Evolutionary conservation across 2,797 vertebrate species (phyloP).

Genomic region (Semaprochilodus insignis): DNA sequence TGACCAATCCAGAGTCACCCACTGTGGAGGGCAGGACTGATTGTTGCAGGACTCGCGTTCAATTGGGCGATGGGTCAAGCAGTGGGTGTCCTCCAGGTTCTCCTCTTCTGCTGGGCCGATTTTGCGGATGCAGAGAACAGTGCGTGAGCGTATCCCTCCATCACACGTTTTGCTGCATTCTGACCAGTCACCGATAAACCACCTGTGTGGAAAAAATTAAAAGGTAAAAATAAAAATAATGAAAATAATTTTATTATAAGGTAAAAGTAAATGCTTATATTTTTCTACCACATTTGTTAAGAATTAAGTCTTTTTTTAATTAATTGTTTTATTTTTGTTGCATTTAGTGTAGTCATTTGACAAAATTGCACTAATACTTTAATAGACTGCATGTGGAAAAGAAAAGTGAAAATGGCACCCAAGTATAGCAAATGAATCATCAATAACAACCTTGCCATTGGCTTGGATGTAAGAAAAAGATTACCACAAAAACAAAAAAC

Average conservation of each 20-base stretch:
- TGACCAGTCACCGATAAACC: slow-evolving; percentile 98
- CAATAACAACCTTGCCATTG: slow-evolving; percentile 23
- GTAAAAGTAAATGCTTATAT: too few relatives aligned
- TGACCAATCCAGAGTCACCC: slow-evolving; percentile 97
- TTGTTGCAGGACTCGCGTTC: slow-evolving; percentile 96
- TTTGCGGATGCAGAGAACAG: slow-evolving; percentile 92
- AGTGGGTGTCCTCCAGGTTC: slow-evolving; percentile 89
- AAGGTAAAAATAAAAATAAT: too few relatives aligned
- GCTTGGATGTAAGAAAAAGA: slow-evolving; percentile 17
- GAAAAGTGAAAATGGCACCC: too few relatives aligned
- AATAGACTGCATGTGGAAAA: not conserved
- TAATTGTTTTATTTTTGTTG: not conserved
- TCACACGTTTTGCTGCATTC: slow-evolving; percentile 97
- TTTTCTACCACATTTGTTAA: too few relatives aligned
- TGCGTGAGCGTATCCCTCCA: slow-evolving; percentile 88
- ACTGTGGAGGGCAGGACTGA: slow-evolving; percentile 96
- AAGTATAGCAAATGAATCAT: not conserved
- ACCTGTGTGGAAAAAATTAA: slow-evolving; percentile 74
- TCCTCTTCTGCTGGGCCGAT: slow-evolving; percentile 93
- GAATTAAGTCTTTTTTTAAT: too few relatives aligned
- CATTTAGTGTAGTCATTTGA: not conserved
- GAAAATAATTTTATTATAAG: not conserved
- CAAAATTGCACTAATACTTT: not conserved
- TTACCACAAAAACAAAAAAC: slow-evolving; percentile 16
- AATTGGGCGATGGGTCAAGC: slow-evolving; percentile 92